Conservation (phyloP, 1,140 invertebrate species). For the Maniola jurtina region DNA sequence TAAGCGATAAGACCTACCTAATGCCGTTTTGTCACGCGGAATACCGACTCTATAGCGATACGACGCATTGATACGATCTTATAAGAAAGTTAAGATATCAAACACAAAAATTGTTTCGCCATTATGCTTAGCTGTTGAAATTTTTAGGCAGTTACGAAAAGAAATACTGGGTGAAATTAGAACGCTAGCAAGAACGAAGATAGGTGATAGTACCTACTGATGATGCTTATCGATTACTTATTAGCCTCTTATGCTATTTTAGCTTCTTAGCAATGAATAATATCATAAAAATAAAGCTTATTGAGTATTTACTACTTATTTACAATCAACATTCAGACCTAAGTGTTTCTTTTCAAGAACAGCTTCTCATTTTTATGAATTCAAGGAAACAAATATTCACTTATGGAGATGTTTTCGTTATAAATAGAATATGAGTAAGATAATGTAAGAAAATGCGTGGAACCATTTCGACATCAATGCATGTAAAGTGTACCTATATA, state of each 20-base stretch:
- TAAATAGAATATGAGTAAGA: no score
- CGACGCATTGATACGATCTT: constrained; percentile 5
- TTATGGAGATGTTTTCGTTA: no score
- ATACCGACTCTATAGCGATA: constrained; percentile 1
- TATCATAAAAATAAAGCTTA: background rate
- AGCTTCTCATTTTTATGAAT: background rate
- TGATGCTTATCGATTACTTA: no score
- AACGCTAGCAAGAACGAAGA: background rate
- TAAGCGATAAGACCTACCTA: constrained; percentile 9
- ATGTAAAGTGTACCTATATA: no score
- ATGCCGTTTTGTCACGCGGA: constrained; percentile 19
- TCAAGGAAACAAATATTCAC: no score
- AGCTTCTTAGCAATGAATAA: background rate
- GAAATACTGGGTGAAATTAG: background rate
- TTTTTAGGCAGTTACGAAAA: no score
- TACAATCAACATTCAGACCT: background rate
- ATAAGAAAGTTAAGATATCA: background rate
- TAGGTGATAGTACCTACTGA: no score
- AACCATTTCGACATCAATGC: no score
- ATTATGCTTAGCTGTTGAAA: no score
- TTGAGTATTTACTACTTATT: background rate
- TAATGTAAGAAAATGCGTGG: no score
- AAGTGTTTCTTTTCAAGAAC: no score
- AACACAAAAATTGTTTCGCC: background rate
- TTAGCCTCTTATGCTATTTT: background rate